Evolutionary conservation across 1,140 invertebrate genomes (phyloP).

Genomic region (Hestina assimilis): DNA sequence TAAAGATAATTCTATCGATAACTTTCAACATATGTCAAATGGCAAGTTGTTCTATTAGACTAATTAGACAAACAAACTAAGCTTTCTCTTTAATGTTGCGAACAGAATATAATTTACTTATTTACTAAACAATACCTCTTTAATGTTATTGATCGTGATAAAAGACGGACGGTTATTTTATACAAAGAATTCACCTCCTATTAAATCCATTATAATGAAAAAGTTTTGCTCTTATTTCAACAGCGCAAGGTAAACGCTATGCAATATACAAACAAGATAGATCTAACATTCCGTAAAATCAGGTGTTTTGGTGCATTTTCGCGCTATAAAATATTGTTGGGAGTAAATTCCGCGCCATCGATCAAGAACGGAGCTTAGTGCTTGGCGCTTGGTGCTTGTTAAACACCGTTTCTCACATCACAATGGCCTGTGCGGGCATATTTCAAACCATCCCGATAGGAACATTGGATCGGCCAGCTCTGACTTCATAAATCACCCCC

Average conservation of each 20-base stretch:
- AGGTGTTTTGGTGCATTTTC: conserved; percentile 62
- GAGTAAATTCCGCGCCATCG: conserved; percentile 60
- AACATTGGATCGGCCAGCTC: conserved; percentile 59
- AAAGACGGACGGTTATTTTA: not conserved
- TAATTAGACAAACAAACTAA: not conserved
- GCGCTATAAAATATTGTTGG: conserved; percentile 58
- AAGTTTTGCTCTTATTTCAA: conserved; percentile 17
- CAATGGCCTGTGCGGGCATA: conserved; percentile 69
- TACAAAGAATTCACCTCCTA: conserved; percentile 8
- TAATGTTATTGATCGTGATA: not conserved
- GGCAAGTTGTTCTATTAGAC: not conserved
- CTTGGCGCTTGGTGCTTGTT: conserved; percentile 60
- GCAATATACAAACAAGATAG: conserved; percentile 30
- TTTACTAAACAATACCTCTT: not conserved
- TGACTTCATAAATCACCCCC: conserved; percentile 70
- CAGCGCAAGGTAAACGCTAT: conserved; percentile 15
- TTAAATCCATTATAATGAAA: conserved; percentile 10
- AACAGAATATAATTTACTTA: not conserved
- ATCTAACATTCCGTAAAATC: conserved; percentile 47
- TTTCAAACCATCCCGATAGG: conserved; percentile 69
- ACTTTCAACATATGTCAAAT: not conserved
- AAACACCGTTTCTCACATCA: conserved; percentile 75
- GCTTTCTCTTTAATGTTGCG: not conserved
- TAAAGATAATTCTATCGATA: conserved; percentile 1
- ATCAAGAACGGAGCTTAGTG: conserved; percentile 45